Evolutionary conservation across 2,113 vertebrate species (phyloP), one percentile per base, ranked within the genome.

Genomic region (Dasyurus viverrinus): DNA sequence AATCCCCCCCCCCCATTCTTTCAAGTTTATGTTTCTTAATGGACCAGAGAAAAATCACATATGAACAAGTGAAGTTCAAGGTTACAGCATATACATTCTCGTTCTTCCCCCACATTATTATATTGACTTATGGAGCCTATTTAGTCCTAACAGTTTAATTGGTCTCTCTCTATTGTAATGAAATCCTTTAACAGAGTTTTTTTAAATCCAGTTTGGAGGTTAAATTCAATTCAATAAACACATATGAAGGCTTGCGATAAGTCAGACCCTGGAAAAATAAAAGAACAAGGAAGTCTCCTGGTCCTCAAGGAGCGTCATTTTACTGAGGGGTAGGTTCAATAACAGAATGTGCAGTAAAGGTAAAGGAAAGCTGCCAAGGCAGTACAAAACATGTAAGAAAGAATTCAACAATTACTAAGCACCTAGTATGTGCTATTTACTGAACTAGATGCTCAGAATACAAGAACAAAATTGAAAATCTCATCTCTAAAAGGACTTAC

Each of bases 21-120:
- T 76, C 68, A 97, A 95, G 90, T 95, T 96, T 97, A 96, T 92
- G 91, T 89, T 96, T 97, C 47, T 60, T 93, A 89, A 91, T 93
- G 24, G 27, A 53, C 12, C 46, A 57, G 53, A 93, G 47, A 89
- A 60, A 26, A 52, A 53, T 27, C 68, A 0, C 53, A 14, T 53
- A 90, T 8, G 25, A 46, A 25, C 25, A 47, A 11, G 23, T 90
- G 89, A 68, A 90, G 24, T 76, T 96, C 89, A 27, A 68, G 24
- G 36, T 57, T 97, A 93, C 93, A 93, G 68, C 47, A 90, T n/a
- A 95, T 90, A 19, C 0, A 52, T 52, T 95, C 92, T 84, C 48
- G 55, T 90, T 96, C 8, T 92, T 84, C 14, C 36, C 92, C 19
- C 1, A 23, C 23, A 25, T 76, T 93, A 55, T 36, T 92, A 55